A percentile compares a stretch with the other conserved stretches of the same genome.
Evolutionary conservation across 37 sponge, comb jelly and placozoan species (phyloP).

Genomic region (Crambe crambe): DNA sequence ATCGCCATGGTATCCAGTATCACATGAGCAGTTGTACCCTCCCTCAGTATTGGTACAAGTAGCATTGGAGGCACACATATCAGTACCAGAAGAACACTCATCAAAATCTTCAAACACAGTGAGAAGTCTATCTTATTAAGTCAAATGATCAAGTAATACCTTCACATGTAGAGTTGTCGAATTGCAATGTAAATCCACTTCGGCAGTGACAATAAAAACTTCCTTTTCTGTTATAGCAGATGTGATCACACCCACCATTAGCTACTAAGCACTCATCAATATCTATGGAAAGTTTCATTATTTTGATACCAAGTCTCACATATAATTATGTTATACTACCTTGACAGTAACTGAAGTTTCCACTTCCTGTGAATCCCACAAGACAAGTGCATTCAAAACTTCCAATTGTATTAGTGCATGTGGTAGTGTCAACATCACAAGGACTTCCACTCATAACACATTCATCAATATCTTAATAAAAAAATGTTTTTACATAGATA

Average conservation of each 20-base stretch:
- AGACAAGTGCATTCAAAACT: conserved; percentile 33
- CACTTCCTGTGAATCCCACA: conserved; percentile 4
- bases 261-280: conserved; percentile 35
- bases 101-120: conserved; percentile 44
- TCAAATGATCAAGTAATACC: no score
- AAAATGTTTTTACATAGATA: background rate
- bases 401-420: conserved; percentile 53
- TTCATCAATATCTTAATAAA: conserved; percentile 44
- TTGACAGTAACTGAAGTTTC: background rate
- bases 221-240: conserved; percentile 10
- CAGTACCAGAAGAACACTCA: conserved; percentile 27
- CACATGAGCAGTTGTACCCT: conserved; percentile 48
- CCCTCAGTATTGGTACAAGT: conserved; percentile 43
- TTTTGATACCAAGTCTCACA: no score
- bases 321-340: no score
- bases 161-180: conserved; percentile 5
- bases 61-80: conserved; percentile 31
- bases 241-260: conserved; percentile 12
- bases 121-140: no score
- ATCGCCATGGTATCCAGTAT: conserved; percentile 30
- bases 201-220: conserved; percentile 8
- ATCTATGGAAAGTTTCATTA: conserved; percentile 15
- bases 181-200: conserved; percentile 3
- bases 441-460: conserved; percentile 25
- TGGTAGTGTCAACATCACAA: conserved; percentile 5